Base-by-base conservation (phyloP, 2,888 invertebrate genomes). In the Drosophila mimica region DNA sequence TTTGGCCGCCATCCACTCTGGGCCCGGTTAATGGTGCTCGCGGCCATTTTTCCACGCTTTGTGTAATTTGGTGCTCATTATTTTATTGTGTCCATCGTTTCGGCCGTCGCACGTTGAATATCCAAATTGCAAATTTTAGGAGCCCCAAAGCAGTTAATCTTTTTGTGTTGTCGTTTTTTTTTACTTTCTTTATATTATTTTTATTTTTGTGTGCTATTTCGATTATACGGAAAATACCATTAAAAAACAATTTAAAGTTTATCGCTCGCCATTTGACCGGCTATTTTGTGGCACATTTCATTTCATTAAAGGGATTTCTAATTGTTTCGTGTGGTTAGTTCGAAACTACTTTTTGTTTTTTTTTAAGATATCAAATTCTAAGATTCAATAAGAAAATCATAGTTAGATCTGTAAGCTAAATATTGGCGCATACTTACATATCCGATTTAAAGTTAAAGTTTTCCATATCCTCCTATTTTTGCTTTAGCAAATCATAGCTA, bases 21-120 rank as follows among this genome's bases (percentile, higher is more conserved):
- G 61, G 54, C 74, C 67, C 49, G 52, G 80, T 73, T 82, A 75
- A 83, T 78, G 78, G 63, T 77, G 74, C 81, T 63, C 81, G 64
- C 65, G 81, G 81, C 78, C 81, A 81, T 82, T 83, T 81, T 81
- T 74, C 77, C 81, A 67, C 81, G 81, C 83, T 81, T 83, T 82
- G 80, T 82, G 79, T 80, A 80, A 80, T 80, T 80, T 80, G 75
- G 73, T 61, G 81, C 83, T 83, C 80, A 82, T 82, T 81, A 80
- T 82, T 81, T 81, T 80, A 77, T 83, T 72, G 78, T 77, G 74
- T 83, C 77, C 78, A 78, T 77, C 78, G 63, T 59, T 74, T 69
- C 63, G 36, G n/a, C 40, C 11, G 17, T 49, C 76, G 46, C 67
- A 76, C 76, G 73, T 69, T 74, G 72, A 73, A 80, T 83, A 74